These are phyloP conservation scores for Scomber scombrus DNA, from an alignment of 2,113 vertebrate genomes.

Conservation along the genomic window DNA sequence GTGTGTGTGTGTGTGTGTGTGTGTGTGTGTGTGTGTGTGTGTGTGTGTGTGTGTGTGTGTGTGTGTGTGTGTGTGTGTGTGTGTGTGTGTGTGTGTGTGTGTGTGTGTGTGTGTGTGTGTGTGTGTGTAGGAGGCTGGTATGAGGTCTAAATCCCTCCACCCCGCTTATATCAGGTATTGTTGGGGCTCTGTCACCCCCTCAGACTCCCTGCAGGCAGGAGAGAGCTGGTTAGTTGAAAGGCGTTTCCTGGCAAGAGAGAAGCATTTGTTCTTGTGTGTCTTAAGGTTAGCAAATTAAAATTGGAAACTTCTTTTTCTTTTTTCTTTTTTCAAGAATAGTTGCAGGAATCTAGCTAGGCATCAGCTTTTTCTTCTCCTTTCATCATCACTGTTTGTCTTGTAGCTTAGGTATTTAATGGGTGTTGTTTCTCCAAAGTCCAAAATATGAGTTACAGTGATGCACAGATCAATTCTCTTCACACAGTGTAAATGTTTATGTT, in stretches of 20 bases:
- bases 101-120: slow-evolving; percentile 2
- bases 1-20: too few relatives aligned
- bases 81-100: too few relatives aligned
- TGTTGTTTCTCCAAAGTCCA: not conserved
- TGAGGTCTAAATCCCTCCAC: slow-evolving; percentile 64
- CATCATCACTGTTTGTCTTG: not conserved
- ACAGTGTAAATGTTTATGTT: not conserved
- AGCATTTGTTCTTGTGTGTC: slow-evolving; percentile 42
- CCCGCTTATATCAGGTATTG: slow-evolving; percentile 69
- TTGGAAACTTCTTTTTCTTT: slow-evolving; percentile 13
- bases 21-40: not conserved
- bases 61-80: too few relatives aligned
- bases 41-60: slow-evolving; percentile 24
- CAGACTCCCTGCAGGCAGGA: slow-evolving; percentile 67
- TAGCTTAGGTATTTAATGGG: not conserved
- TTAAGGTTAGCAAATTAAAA: slow-evolving; percentile 42
- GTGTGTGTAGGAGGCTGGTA: slow-evolving; percentile 44
- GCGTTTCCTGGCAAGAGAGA: slow-evolving; percentile 56
- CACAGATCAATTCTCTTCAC: not conserved
- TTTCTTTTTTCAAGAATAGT: not conserved
- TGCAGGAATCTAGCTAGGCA: not conserved
- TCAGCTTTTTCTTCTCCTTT: slow-evolving; percentile 13
- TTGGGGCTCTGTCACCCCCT: slow-evolving; percentile 64
- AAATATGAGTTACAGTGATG: slow-evolving; percentile 12
- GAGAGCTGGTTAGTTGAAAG: slow-evolving; percentile 54